Percentiles rank a stretch among this genome's conserved stretches.
Evolutionary conservation across 2,113 vertebrate species (phyloP).

Genomic region (Macquaria ambigua): DNA sequence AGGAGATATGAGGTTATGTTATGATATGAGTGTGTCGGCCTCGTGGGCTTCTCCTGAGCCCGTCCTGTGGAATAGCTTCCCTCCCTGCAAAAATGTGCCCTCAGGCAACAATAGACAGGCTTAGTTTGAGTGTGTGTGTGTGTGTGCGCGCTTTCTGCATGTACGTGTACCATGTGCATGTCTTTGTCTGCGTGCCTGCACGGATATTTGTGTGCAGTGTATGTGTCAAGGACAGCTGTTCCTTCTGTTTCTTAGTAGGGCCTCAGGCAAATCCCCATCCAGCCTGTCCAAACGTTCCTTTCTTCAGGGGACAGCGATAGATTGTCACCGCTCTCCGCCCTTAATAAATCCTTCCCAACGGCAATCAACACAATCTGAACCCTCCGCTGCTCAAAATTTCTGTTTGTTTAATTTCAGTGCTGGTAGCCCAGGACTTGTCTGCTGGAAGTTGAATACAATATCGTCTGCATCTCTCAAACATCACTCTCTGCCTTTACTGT

Average conservation of each 20-base stretch:
- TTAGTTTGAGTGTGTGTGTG: conserved; percentile 22
- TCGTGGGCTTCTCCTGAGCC: conserved; percentile 4
- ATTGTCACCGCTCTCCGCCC: conserved; percentile 38
- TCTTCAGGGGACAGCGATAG: conserved; percentile 56
- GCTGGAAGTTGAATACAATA: conserved; percentile 28
- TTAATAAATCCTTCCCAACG: conserved; percentile 64
- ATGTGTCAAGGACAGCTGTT: conserved; percentile 78
- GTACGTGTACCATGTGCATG: conserved; percentile 6
- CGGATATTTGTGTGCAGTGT: conserved; percentile 45
- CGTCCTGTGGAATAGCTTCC: conserved; percentile 15
- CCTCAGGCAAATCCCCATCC: conserved; percentile 62
- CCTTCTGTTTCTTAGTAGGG: conserved; percentile 56
- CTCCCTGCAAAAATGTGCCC: conserved; percentile 37
- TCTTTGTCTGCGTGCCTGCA: conserved; percentile 40
- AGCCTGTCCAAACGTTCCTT: conserved; percentile 56
- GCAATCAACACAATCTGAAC: conserved; percentile 46
- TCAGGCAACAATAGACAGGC: conserved; percentile 47
- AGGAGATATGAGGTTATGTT: conserved; percentile 10
- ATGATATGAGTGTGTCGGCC: neutral
- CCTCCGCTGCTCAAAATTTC: conserved; percentile 31
- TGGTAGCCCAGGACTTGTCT: neutral
- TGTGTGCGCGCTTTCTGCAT: conserved; percentile 11
- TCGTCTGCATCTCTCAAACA: conserved; percentile 11
- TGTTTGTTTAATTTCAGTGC: conserved; percentile 58
- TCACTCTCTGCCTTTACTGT: neutral